phyloP scores from a whole-genome alignment of 2,797 vertebrate species.

The Taenioides sp. region DNA sequence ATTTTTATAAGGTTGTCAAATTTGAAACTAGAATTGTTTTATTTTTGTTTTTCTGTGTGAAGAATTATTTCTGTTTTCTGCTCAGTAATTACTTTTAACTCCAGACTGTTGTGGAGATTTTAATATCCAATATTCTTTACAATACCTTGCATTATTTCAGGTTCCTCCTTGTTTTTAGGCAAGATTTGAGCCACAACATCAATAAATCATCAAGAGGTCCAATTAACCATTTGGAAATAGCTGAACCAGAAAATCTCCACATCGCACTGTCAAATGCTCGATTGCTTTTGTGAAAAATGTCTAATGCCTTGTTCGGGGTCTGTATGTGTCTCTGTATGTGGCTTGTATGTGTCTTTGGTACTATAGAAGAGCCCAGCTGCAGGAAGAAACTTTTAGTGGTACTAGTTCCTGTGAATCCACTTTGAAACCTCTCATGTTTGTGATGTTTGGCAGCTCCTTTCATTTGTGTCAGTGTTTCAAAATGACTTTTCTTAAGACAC shows the following conservation, averaged over 20 bases:
- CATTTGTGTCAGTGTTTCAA: conserved; percentile 48
- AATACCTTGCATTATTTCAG: neutral
- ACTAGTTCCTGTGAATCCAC: neutral
- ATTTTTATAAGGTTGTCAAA: neutral
- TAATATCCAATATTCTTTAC: neutral
- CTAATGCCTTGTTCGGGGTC: too few species aligned
- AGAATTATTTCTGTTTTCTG: neutral
- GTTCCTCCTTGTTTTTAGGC: neutral
- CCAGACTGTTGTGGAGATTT: neutral
- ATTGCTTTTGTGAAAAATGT: neutral
- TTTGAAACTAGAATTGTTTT: neutral
- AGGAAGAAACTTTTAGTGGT: conserved; percentile 43
- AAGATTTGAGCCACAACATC: neutral
- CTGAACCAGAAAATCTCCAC: neutral
- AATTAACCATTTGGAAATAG: neutral
- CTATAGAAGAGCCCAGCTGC: conserved; percentile 30
- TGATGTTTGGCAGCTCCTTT: conserved; percentile 7
- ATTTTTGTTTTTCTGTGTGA: neutral
- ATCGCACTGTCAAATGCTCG: neutral
- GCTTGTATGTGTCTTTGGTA: neutral
- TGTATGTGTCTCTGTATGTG: neutral
- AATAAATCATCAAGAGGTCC: neutral
- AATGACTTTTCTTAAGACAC: conserved; percentile 52
- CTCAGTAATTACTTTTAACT: neutral
- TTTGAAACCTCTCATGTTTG: conserved; percentile 13